Evolutionary conservation across 2,797 vertebrate genomes (phyloP).

Genomic region (Lycodopsis pacificus): DNA sequence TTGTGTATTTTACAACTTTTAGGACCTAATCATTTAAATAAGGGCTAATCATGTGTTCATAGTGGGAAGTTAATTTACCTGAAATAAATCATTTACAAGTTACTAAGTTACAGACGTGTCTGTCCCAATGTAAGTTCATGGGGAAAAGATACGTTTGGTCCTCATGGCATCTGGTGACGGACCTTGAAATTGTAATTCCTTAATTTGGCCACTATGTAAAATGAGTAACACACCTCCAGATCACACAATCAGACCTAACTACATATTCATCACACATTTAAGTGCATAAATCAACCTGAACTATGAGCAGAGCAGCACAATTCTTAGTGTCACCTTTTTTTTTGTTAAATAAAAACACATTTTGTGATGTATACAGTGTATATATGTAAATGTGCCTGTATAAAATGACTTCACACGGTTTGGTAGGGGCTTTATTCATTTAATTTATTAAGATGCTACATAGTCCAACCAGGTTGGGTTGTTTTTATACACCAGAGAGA

Average conservation of each 20-base stretch:
- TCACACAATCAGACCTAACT: not conserved
- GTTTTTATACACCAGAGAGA: slow-evolving; percentile 90
- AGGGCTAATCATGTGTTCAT: not conserved
- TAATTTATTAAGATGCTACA: slow-evolving; percentile 98
- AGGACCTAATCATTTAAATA: too few relatives aligned
- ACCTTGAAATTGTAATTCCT: too few relatives aligned
- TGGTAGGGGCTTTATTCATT: slow-evolving; percentile 93
- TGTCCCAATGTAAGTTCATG: too few relatives aligned
- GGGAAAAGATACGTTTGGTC: too few relatives aligned
- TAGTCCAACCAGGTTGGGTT: slow-evolving; percentile 93
- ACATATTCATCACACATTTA: not conserved
- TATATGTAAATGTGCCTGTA: not conserved
- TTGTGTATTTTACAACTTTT: not conserved
- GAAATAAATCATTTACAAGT: too few relatives aligned
- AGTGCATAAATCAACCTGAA: not conserved
- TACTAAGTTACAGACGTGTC: too few relatives aligned
- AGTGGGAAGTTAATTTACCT: too few relatives aligned
- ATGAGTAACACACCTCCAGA: not conserved
- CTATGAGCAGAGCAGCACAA: not conserved
- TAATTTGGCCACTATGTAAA: too few relatives aligned
- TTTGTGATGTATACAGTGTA: not conserved
- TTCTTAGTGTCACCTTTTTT: not conserved
- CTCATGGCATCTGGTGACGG: too few relatives aligned
- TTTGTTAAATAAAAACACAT: not conserved
- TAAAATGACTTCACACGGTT: slow-evolving; percentile 84